Evolutionary conservation across 2,797 vertebrate genomes (phyloP).

Genomic region (Acanthurus lineatus): DNA sequence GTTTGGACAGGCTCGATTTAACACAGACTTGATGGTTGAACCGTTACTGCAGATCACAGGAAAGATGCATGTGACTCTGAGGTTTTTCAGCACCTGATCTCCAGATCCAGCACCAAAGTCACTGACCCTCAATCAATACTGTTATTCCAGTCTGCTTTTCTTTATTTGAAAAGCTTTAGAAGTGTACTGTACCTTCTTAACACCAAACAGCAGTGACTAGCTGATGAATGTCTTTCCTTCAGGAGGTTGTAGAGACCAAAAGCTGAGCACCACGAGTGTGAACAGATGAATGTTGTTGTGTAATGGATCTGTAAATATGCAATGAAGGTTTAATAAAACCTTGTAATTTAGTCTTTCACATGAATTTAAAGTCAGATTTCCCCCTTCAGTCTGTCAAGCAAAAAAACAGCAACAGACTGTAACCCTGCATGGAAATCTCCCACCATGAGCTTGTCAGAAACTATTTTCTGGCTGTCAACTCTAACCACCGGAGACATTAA

Average conservation of each 20-base stretch:
- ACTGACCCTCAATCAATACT: constrained; percentile 4
- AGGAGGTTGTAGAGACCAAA: not conserved
- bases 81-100: not conserved
- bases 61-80: constrained; percentile 11
- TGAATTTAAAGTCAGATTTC: not conserved
- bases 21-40: constrained; percentile 38
- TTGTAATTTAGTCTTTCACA: not conserved
- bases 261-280: not conserved
- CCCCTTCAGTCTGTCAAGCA: no score
- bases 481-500: not conserved
- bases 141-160: constrained; percentile 23
- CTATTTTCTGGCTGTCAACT: not conserved
- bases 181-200: not conserved
- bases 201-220: not conserved
- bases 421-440: not conserved
- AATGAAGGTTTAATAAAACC: not conserved
- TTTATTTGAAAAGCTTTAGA: not conserved
- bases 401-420: no score
- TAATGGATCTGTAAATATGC: no score
- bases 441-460: not conserved
- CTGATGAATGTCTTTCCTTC: not conserved
- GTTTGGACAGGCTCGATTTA: constrained; percentile 35
- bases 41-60: constrained; percentile 33
- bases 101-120: not conserved
- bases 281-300: not conserved